Conservation (phyloP, 2,797 vertebrate genomes). For the Yasuhikotakia modesta region DNA sequence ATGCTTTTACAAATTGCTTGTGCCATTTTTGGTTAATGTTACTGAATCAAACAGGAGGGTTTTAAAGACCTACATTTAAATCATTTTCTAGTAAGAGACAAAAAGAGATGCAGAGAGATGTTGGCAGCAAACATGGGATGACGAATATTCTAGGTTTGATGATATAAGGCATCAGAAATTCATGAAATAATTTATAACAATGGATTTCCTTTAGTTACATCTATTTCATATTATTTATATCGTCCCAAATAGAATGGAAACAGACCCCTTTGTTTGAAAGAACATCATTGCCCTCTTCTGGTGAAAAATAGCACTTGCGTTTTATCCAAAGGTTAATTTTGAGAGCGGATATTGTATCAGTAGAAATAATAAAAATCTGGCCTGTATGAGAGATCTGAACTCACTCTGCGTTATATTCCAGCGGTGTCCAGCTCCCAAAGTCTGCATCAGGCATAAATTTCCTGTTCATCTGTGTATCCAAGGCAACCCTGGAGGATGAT, state of each 20-base stretch:
- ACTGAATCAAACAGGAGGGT: conserved; percentile 13
- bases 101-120: neutral
- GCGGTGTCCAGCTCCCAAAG: conserved; percentile 88
- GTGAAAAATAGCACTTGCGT: conserved; percentile 22
- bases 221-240: conserved; percentile 20
- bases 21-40: conserved; percentile 18
- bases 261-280: conserved; percentile 19
- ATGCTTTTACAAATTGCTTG: conserved; percentile 22
- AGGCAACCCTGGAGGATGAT: conserved; percentile 84
- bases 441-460: conserved; percentile 94
- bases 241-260: neutral
- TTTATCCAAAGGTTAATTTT: neutral
- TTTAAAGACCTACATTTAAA: conserved; percentile 2
- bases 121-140: neutral
- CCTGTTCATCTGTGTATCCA: conserved; percentile 96
- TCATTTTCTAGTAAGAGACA: neutral
- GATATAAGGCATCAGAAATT: neutral
- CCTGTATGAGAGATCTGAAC: conserved; percentile 62
- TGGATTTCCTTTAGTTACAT: neutral
- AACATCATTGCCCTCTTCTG: conserved; percentile 59
- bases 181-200: conserved; percentile 10
- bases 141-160: neutral
- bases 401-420: conserved; percentile 91
- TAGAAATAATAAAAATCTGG: neutral
- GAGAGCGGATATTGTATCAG: neutral